Percentiles rank a stretch among this genome's conserved stretches.
phyloP scores from a whole-genome alignment of 2,888 invertebrate species.

The Philhelius pedissequus region DNA sequence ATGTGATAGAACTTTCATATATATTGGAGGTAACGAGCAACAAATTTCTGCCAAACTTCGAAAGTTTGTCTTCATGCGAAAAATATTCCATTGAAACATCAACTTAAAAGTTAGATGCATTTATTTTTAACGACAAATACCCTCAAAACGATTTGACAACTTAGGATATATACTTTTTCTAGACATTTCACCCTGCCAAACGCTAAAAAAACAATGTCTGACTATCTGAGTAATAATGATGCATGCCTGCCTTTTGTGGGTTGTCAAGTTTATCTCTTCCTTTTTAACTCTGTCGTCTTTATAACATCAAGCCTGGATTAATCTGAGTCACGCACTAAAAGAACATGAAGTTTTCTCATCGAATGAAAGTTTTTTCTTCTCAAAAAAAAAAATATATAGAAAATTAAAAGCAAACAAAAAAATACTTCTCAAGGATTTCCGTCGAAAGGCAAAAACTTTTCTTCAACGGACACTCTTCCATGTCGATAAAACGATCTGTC shows the following conservation, averaged over 20 bases:
- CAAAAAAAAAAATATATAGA: background rate
- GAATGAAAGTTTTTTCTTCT: conserved; percentile 15
- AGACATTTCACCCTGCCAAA: background rate
- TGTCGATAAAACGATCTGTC: conserved; percentile 60
- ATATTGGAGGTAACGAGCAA: background rate
- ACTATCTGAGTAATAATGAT: conserved; percentile 23
- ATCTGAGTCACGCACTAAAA: conserved; percentile 36
- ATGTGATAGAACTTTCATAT: background rate
- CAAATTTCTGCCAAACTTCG: background rate
- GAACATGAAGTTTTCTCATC: conserved; percentile 50
- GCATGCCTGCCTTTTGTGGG: conserved; percentile 38
- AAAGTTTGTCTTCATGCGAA: background rate
- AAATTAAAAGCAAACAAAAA: background rate
- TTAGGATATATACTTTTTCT: background rate
- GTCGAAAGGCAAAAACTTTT: conserved; percentile 24
- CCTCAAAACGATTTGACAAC: conserved; percentile 27
- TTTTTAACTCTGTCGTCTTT: conserved; percentile 46
- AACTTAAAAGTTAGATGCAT: conserved; percentile 34
- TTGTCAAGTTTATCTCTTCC: conserved; percentile 37
- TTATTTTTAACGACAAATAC: conserved; percentile 41
- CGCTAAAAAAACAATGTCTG: background rate
- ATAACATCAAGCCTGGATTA: conserved; percentile 39
- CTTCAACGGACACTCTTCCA: conserved; percentile 31
- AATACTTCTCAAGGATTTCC: conserved; percentile 37
- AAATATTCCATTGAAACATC: background rate